phyloP scores from a whole-genome alignment of 2,113 vertebrate genomes.

The Callipepla californica region DNA sequence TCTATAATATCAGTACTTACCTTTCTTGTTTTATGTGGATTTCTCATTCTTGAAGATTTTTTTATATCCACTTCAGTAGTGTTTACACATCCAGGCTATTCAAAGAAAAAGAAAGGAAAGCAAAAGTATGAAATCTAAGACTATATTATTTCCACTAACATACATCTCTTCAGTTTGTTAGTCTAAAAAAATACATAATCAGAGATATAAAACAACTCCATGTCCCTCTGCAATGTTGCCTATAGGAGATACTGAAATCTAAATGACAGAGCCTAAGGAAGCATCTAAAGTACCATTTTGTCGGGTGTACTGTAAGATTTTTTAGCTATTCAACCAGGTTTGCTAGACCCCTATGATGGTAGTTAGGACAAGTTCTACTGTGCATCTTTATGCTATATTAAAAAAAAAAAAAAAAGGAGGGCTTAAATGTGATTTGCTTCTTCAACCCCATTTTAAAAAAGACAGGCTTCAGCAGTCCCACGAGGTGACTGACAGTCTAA shows the following conservation, averaged over 20 bases:
- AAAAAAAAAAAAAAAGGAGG: background rate
- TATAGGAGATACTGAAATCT: background rate
- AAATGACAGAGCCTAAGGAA: background rate
- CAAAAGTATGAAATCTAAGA: background rate
- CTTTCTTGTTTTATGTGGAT: slow-evolving; percentile 98
- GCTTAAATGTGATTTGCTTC: background rate
- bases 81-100: slow-evolving; percentile 96
- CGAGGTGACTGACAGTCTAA: background rate
- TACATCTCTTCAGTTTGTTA: background rate
- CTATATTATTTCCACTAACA: background rate
- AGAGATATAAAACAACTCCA: background rate
- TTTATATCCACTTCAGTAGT: slow-evolving; percentile 99
- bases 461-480: background rate
- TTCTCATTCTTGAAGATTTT: slow-evolving; percentile 98
- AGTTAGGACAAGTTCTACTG: background rate
- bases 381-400: background rate
- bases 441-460: background rate
- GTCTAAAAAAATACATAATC: background rate
- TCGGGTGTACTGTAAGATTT: background rate
- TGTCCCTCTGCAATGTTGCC: background rate
- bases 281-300: background rate
- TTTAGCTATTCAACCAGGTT: background rate
- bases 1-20: slow-evolving; percentile 67
- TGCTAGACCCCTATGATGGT: background rate
- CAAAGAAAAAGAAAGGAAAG: slow-evolving; percentile 33